Percentiles rank a stretch among this genome's conserved stretches.
Evolutionary conservation across 1,140 invertebrate species (phyloP).

Genomic region (Watersipora subatra): DNA sequence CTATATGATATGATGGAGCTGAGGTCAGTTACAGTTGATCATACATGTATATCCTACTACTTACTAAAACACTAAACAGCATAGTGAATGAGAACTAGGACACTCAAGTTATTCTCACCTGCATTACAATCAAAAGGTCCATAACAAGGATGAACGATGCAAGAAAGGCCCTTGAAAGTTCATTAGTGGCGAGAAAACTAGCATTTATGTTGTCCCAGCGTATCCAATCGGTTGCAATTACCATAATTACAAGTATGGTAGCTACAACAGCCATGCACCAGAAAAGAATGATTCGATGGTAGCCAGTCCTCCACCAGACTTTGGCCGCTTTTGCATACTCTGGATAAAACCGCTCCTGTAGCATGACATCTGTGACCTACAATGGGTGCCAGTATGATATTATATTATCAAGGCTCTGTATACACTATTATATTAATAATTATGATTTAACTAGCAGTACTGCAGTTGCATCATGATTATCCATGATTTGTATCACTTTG

Average conservation of each 20-base stretch:
- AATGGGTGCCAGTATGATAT: constrained; percentile 10
- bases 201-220: constrained; percentile 45
- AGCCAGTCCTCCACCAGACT: constrained; percentile 39
- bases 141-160: constrained; percentile 48
- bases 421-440: too few relatives aligned
- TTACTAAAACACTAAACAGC: too few relatives aligned
- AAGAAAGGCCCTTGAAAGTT: constrained; percentile 45
- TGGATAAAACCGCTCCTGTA: constrained; percentile 48
- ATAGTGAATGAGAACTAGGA: too few relatives aligned
- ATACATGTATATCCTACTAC: too few relatives aligned
- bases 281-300: constrained; percentile 44
- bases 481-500: too few relatives aligned
- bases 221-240: constrained; percentile 46
- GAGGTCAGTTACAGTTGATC: too few relatives aligned
- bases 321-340: constrained; percentile 40
- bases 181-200: constrained; percentile 45
- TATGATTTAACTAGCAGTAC: too few relatives aligned
- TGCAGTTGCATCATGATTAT: too few relatives aligned
- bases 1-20: too few relatives aligned
- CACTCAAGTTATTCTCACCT: too few relatives aligned
- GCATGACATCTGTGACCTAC: constrained; percentile 49
- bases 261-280: constrained; percentile 42
- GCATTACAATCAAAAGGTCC: constrained; percentile 48
- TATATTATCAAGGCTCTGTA: background rate
- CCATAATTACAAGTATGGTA: constrained; percentile 42